These are phyloP conservation scores for Drosophila lacteicornis DNA, from an alignment of 1,140 invertebrate species.

Conservation along the genomic window DNA sequence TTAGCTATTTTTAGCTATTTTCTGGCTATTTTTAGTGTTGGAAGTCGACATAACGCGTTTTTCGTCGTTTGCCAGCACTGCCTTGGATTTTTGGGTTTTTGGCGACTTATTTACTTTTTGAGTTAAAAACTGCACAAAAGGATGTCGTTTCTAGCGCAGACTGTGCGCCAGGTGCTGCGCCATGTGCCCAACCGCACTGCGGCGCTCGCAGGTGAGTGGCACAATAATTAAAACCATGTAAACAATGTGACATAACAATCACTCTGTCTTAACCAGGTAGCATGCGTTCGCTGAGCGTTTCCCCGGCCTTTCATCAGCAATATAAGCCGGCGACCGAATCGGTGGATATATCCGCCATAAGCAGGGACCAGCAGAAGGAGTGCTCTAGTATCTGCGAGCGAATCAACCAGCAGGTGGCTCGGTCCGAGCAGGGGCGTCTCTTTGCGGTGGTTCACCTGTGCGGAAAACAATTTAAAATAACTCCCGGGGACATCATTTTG, in stretches of 20 bases:
- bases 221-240: background rate
- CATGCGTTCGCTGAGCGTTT: constrained; percentile 68
- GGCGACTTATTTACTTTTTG: constrained; percentile 17
- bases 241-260: constrained; percentile 65
- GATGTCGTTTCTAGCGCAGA: constrained; percentile 63
- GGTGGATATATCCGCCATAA: constrained; percentile 40
- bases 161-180: constrained; percentile 60
- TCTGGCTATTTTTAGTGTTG: no score
- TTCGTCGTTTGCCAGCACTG: background rate
- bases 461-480: constrained; percentile 95
- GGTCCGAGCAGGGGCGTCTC: constrained; percentile 88
- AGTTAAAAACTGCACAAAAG: constrained; percentile 8
- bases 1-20: no score
- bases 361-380: constrained; percentile 64
- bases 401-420: constrained; percentile 87
- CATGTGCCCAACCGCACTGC: constrained; percentile 32
- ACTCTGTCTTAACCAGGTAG: constrained; percentile 37
- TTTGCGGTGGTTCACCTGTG: constrained; percentile 94
- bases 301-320: constrained; percentile 64
- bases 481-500: constrained; percentile 93
- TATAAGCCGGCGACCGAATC: constrained; percentile 38
- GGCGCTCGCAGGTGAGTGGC: constrained; percentile 30
- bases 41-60: background rate
- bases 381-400: constrained; percentile 85
- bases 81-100: background rate